Evolutionary conservation across 1,140 invertebrate genomes (phyloP).

Genomic region (Yoshiicerus persimilis): DNA sequence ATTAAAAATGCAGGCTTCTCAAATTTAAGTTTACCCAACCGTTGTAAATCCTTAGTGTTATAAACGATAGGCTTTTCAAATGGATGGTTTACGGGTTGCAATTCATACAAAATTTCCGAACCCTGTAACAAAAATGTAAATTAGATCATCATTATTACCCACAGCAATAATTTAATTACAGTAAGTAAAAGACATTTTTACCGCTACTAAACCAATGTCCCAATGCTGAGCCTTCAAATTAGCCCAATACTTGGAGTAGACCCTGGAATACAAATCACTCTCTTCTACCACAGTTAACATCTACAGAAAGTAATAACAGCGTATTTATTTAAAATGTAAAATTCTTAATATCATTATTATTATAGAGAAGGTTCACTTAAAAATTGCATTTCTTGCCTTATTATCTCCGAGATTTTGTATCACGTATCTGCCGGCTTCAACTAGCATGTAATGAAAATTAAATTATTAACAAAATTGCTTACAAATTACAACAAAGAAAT

Average conservation of each 20-base stretch:
- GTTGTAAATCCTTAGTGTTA: not conserved
- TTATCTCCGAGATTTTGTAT: conserved; percentile 38
- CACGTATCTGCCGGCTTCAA: conserved; percentile 36
- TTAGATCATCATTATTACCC: not conserved
- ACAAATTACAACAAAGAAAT: not conserved
- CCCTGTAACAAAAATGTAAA: not conserved
- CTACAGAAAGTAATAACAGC: not conserved
- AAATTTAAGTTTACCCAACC: not conserved
- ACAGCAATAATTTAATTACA: too few species aligned
- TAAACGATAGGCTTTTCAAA: conserved; percentile 27
- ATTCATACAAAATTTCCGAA: not conserved
- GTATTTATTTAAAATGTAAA: not conserved
- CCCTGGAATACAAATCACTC: not conserved
- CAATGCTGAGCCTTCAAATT: conserved; percentile 35
- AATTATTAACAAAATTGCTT: not conserved
- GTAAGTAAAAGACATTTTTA: not conserved
- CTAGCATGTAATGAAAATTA: not conserved
- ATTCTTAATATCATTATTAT: not conserved
- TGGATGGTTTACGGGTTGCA: not conserved
- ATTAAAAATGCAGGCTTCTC: conserved; percentile 33
- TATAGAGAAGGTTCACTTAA: not conserved
- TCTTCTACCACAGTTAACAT: conserved; percentile 27
- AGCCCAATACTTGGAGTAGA: conserved; percentile 32
- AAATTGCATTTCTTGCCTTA: not conserved
- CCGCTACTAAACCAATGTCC: conserved; percentile 24